Percentiles rank a stretch among this genome's conserved stretches.
These are phyloP conservation scores for Chelonoidis abingdonii DNA, from an alignment of 2,113 vertebrate species.

Conservation along the genomic window DNA sequence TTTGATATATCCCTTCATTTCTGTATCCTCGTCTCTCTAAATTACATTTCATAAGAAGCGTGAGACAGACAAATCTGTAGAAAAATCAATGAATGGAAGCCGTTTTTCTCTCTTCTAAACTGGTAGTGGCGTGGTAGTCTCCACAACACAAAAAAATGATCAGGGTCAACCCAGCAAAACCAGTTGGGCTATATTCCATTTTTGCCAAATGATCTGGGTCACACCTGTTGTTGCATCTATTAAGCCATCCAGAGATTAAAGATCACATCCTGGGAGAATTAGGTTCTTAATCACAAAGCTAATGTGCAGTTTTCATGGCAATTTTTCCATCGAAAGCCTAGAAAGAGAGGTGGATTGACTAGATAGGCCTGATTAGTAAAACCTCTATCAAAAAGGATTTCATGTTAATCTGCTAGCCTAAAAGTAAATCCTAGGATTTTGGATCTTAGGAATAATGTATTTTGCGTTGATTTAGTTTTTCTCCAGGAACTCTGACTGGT, in stretches of 20 bases:
- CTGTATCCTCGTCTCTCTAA: no score
- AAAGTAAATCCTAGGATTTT: background rate
- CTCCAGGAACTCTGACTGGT: background rate
- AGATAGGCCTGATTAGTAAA: background rate
- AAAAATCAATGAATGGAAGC: no score
- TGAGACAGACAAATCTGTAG: no score
- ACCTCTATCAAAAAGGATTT: background rate
- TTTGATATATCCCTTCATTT: no score
- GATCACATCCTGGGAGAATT: background rate
- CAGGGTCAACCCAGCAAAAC: no score
- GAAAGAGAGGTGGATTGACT: background rate
- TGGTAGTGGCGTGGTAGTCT: no score
- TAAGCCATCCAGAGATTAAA: background rate
- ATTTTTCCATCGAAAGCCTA: background rate
- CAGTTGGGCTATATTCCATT: no score
- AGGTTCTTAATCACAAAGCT: background rate
- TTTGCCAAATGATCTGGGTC: no score
- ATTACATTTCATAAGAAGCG: no score
- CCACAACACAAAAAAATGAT: no score
- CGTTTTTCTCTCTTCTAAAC: no score
- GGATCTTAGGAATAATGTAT: background rate
- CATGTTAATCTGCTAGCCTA: background rate
- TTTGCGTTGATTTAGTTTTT: background rate
- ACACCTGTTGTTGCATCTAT: no score
- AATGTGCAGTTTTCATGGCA: background rate